Evolutionary conservation across 1,140 invertebrate genomes (phyloP).

Genomic region (Laupala kohalensis): DNA sequence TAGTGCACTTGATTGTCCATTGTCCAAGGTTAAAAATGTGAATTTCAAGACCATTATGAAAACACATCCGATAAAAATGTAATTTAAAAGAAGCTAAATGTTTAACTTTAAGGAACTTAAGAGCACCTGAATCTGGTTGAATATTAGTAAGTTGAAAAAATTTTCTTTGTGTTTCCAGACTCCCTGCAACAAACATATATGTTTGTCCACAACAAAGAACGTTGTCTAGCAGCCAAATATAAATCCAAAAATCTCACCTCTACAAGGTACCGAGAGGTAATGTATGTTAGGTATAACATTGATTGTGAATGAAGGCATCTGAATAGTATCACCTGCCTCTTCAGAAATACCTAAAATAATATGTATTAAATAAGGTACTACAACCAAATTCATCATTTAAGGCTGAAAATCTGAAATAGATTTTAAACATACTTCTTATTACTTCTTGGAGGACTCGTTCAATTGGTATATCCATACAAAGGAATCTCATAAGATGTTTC

Average conservation of each 20-base stretch:
- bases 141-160: neutral
- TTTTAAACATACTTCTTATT: slow-evolving; percentile 7
- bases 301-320: neutral
- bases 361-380: neutral
- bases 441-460: slow-evolving; percentile 11
- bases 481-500: slow-evolving; percentile 13
- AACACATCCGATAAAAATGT: neutral
- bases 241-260: neutral
- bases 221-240: no score
- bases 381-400: no score
- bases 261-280: neutral
- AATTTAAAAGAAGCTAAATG: neutral
- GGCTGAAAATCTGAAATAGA: neutral
- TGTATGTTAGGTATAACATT: neutral
- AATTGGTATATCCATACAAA: slow-evolving; percentile 11
- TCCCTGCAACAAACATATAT: neutral
- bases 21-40: neutral
- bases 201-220: no score
- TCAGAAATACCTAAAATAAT: neutral
- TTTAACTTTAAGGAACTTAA: neutral
- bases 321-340: neutral
- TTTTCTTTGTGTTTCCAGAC: neutral
- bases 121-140: neutral
- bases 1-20: neutral
- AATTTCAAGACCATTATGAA: neutral